These are phyloP conservation scores for Chrysocyon brachyurus DNA, from an alignment of 2,797 vertebrate genomes.

Conservation along the genomic window DNA sequence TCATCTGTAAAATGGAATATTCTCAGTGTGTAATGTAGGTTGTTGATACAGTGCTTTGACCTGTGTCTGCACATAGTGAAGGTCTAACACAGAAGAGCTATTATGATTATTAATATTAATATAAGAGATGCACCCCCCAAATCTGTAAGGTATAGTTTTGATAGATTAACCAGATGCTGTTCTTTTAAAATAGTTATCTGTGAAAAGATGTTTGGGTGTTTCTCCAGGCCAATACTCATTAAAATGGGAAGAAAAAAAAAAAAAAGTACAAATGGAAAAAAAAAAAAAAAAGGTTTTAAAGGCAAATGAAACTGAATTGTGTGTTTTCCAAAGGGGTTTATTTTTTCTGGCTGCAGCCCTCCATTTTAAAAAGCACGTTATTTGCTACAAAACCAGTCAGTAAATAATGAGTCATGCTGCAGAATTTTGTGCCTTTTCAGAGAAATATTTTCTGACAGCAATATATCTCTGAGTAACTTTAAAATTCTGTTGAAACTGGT, in stretches of 20 bases:
- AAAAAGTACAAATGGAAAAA: background rate
- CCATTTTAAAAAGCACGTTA: slow-evolving; percentile 1
- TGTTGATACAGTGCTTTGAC: background rate
- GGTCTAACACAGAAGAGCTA: background rate
- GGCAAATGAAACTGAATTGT: slow-evolving; percentile 58
- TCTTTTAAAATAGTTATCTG: background rate
- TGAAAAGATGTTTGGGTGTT: background rate
- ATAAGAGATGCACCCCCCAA: background rate
- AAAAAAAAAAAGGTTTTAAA: background rate
- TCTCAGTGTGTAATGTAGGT: background rate
- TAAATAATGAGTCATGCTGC: slow-evolving; percentile 69
- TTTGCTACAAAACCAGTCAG: slow-evolving; percentile 33
- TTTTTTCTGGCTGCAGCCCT: background rate
- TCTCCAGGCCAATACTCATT: background rate
- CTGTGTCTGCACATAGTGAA: background rate
- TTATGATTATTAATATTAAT: background rate
- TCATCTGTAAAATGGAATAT: background rate
- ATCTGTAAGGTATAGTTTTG: background rate
- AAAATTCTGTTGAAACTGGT: slow-evolving; percentile 68
- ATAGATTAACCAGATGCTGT: background rate
- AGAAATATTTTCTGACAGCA: slow-evolving; percentile 64
- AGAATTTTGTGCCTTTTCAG: slow-evolving; percentile 60
- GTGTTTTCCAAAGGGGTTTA: slow-evolving; percentile 55
- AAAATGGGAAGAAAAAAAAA: background rate
- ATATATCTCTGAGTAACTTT: slow-evolving; percentile 56